Evolutionary conservation across 1,140 invertebrate species (phyloP).

Genomic region (Pseudomyrmex flavicornis): DNA sequence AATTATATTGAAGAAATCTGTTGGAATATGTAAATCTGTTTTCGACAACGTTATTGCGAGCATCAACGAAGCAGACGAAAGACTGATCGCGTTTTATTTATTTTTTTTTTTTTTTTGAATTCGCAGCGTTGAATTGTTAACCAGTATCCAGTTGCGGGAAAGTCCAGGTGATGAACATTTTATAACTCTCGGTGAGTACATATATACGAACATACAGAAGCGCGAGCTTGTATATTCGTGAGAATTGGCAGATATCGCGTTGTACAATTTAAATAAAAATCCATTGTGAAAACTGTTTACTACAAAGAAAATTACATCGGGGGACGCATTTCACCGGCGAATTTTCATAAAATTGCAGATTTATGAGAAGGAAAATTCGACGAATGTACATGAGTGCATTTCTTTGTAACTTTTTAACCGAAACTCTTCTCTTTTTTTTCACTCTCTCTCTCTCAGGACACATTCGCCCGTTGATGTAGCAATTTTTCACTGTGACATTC

Average conservation of each 20-base stretch:
- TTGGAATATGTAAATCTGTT: background rate
- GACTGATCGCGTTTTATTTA: conserved; percentile 1
- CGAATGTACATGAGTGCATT: conserved; percentile 32
- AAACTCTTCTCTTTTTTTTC: background rate
- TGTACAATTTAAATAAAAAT: conserved; percentile 27
- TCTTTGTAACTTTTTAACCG: conserved; percentile 47
- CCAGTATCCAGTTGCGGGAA: conserved; percentile 29
- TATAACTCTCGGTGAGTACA: conserved; percentile 5
- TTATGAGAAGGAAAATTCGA: conserved; percentile 18
- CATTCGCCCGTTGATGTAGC: conserved; percentile 54
- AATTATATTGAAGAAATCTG: background rate
- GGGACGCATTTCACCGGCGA: background rate
- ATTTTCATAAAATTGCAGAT: background rate
- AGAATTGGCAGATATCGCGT: conserved; percentile 28
- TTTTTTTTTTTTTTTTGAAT: background rate
- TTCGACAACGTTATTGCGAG: background rate
- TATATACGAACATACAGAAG: background rate
- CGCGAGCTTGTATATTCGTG: conserved; percentile 40
- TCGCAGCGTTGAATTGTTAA: conserved; percentile 42
- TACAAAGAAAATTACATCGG: background rate
- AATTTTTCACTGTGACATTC: conserved; percentile 59
- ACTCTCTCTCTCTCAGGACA: conserved; percentile 16
- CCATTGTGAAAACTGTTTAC: conserved; percentile 20
- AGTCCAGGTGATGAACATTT: conserved; percentile 54
- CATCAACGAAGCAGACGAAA: background rate